These are phyloP conservation scores for Oncorhynchus kisutch DNA, from an alignment of 2,113 vertebrate species.

Conservation along the genomic window DNA sequence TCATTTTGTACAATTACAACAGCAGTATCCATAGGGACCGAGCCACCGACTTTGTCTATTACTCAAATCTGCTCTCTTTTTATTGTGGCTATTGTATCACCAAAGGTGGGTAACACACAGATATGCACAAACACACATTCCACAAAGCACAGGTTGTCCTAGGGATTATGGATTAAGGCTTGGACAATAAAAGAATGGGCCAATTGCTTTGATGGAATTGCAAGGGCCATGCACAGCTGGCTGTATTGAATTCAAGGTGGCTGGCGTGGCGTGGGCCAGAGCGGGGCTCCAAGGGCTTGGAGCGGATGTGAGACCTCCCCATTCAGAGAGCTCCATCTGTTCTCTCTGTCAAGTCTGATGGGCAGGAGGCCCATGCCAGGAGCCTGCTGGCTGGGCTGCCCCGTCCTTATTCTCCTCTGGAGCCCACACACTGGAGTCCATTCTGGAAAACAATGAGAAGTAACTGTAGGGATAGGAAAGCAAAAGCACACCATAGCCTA, in stretches of 20 bases:
- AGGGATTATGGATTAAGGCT: constrained; percentile 23
- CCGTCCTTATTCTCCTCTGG: constrained; percentile 18
- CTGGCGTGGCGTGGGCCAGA: constrained; percentile 15
- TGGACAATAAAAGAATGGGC: constrained; percentile 43
- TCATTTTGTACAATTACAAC: constrained; percentile 50
- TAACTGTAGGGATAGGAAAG: too few species aligned
- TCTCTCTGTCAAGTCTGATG: constrained; percentile 57
- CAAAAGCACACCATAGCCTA: background rate
- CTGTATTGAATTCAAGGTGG: constrained; percentile 18
- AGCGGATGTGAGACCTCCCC: constrained; percentile 43
- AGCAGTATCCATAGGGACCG: constrained; percentile 30
- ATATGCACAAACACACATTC: constrained; percentile 30
- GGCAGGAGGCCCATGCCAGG: constrained; percentile 59
- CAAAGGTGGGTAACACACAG: background rate
- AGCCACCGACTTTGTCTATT: constrained; percentile 33
- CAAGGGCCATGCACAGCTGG: constrained; percentile 53
- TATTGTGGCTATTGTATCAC: constrained; percentile 38
- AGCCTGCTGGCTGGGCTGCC: constrained; percentile 36
- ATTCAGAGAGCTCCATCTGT: constrained; percentile 67
- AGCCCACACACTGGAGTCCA: constrained; percentile 12
- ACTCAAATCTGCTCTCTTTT: constrained; percentile 35
- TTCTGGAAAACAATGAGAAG: too few species aligned
- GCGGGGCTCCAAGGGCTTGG: constrained; percentile 23
- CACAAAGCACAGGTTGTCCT: constrained; percentile 27
- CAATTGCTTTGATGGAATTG: constrained; percentile 65